phyloP scores from a whole-genome alignment of 2,888 invertebrate genomes.

The Formica aserva region DNA sequence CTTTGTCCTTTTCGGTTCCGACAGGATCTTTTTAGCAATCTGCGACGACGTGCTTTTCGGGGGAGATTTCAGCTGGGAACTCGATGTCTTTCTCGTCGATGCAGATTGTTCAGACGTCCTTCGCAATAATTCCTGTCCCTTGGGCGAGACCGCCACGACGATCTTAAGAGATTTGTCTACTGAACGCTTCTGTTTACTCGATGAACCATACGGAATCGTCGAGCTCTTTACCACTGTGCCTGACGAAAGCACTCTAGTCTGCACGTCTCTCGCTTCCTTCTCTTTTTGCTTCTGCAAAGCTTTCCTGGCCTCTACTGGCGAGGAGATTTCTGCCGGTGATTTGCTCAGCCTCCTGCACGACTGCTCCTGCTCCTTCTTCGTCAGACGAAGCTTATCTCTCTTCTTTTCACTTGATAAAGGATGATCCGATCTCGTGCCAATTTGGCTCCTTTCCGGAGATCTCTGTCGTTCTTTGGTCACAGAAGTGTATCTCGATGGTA shows the following conservation, averaged over 20 bases:
- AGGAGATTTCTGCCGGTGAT: slow-evolving; percentile 87
- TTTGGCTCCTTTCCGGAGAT: slow-evolving; percentile 8
- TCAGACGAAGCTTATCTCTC: slow-evolving; percentile 66
- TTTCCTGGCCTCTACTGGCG: slow-evolving; percentile 87
- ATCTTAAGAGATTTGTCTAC: slow-evolving; percentile 86
- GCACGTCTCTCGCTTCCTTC: slow-evolving; percentile 53
- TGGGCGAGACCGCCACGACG: slow-evolving; percentile 84
- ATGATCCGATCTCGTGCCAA: neutral
- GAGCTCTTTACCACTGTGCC: slow-evolving; percentile 85
- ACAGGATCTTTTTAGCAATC: neutral
- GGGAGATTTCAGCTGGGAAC: slow-evolving; percentile 26
- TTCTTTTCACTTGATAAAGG: neutral
- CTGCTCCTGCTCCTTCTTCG: slow-evolving; percentile 78
- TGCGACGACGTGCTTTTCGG: neutral
- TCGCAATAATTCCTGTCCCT: slow-evolving; percentile 81
- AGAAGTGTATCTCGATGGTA: slow-evolving; percentile 29
- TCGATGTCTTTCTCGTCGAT: neutral
- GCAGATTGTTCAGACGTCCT: slow-evolving; percentile 66
- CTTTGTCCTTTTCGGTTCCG: slow-evolving; percentile 57
- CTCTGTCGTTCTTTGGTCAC: neutral
- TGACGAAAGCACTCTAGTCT: slow-evolving; percentile 71
- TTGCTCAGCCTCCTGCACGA: slow-evolving; percentile 82
- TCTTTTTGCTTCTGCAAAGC: slow-evolving; percentile 75
- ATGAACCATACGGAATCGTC: slow-evolving; percentile 83
- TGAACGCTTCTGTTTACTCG: slow-evolving; percentile 74